Evolutionary conservation across 1,140 invertebrate genomes (phyloP).

Genomic region (Drosophila burlai): DNA sequence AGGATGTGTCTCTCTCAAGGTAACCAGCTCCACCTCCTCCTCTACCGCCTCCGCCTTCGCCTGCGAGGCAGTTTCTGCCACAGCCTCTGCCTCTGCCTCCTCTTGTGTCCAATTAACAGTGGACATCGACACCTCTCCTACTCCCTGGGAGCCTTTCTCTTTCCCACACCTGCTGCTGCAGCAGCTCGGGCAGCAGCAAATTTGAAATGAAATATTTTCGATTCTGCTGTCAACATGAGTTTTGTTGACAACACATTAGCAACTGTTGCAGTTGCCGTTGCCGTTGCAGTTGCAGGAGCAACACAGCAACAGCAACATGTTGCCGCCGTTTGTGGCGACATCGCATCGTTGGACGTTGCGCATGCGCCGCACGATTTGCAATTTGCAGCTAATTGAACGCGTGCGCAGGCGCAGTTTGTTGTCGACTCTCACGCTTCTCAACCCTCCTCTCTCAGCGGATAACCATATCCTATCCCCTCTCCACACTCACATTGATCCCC

Average conservation of each 20-base stretch:
- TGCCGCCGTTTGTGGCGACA: conserved; percentile 63
- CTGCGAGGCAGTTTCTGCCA: neutral
- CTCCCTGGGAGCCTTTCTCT: conserved; percentile 44
- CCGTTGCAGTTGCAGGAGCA: conserved; percentile 10
- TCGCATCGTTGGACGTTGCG: conserved; percentile 65
- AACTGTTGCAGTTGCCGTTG: conserved; percentile 59
- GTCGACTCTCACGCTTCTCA: conserved; percentile 56
- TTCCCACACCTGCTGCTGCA: conserved; percentile 48
- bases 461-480: conserved; percentile 8
- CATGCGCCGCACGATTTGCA: conserved; percentile 81
- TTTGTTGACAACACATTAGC: conserved; percentile 83
- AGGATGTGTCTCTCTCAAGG: conserved; percentile 54
- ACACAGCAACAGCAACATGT: conserved; percentile 58
- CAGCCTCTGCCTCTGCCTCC: neutral
- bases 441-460: conserved; percentile 22
- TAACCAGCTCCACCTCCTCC: conserved; percentile 2
- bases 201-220: conserved; percentile 84
- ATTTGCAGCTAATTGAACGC: conserved; percentile 83
- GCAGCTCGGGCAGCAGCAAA: conserved; percentile 44
- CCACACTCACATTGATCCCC: conserved; percentile 4
- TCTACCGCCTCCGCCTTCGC: neutral
- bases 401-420: conserved; percentile 79
- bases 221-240: conserved; percentile 81
- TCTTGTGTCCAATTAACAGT: conserved; percentile 34
- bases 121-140: conserved; percentile 41